Base-by-base conservation (phyloP, 2,113 vertebrate genomes). In the Psilopsiagon aurifrons region DNA sequence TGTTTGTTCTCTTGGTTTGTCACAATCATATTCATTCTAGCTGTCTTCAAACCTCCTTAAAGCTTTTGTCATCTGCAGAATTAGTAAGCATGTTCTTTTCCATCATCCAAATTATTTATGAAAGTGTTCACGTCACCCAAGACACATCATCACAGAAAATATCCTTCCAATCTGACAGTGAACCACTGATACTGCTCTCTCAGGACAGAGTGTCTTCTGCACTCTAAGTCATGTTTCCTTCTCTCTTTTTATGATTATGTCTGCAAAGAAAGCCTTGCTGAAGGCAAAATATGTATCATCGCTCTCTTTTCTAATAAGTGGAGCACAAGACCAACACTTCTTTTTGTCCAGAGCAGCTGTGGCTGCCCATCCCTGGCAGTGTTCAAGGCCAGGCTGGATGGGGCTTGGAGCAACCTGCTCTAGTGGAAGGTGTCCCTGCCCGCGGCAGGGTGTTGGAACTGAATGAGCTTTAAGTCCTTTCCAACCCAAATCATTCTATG, bases 1-100 rank as follows among this genome's bases (percentile, higher is more conserved):
- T 73, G 8, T 54, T 67, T 70, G 22, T 74, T 89, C 35, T 94
- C 83, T 67, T 79, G n/a, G 25, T 87, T 76, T 85, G 62, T 39
- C 82, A 80, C 57, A 59, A 90, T 80, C 33, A 2, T 47, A 27
- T 79, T 76, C 62, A 10, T 86, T 83, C 33, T 49, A 76, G 35
- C 67, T 90, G 79, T 62, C 86, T 83, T 69, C 71, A 41, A 86
- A 80, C 11, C 76, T 83, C 63, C 67, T 88, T 83, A 83, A 79
- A 94, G 70, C 27, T 80, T 88, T 88, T 95, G 94, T 95, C 85
- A 90, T 88, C 79, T 93, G 63, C 75, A 94, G 88, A 88, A 90
- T 88, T 86, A 80, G 82, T 88, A 79, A 96, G 63, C 63, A 6
- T 76, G 47, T 88, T 90, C 82, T 90, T 85, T 94, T 90, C 90